phyloP scores from a whole-genome alignment of 2,797 vertebrate species.

The Paramormyrops hopkinsi region DNA sequence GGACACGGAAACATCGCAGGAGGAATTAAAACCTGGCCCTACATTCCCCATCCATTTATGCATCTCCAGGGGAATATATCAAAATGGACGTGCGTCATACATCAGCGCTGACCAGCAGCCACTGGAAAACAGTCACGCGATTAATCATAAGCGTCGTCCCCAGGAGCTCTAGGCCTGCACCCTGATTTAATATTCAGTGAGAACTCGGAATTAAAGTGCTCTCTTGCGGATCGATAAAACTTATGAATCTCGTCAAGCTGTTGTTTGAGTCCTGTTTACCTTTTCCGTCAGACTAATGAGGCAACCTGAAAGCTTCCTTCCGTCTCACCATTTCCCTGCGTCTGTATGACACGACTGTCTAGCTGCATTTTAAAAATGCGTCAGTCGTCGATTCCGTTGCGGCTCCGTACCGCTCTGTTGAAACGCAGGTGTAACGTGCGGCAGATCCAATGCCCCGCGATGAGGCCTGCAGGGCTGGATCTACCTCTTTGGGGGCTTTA shows the following conservation, averaged over 20 bases:
- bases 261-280: neutral
- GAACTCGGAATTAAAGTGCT: slow-evolving; percentile 1
- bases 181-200: neutral
- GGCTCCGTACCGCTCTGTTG: neutral
- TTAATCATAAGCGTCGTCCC: slow-evolving; percentile 9
- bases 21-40: neutral
- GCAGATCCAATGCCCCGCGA: neutral
- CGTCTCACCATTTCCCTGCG: neutral
- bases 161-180: neutral
- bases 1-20: neutral
- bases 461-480: neutral
- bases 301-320: neutral
- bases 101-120: neutral
- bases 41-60: neutral
- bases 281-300: slow-evolving; percentile 7
- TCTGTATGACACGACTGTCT: neutral
- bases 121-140: neutral
- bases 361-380: neutral
- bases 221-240: neutral
- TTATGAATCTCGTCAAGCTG: neutral
- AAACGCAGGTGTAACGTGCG: neutral
- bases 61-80: neutral
- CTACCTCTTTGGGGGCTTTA: neutral
- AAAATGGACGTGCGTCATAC: neutral
- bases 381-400: neutral